Evolutionary conservation across 2,113 vertebrate genomes (phyloP).

Genomic region (Passer domesticus): DNA sequence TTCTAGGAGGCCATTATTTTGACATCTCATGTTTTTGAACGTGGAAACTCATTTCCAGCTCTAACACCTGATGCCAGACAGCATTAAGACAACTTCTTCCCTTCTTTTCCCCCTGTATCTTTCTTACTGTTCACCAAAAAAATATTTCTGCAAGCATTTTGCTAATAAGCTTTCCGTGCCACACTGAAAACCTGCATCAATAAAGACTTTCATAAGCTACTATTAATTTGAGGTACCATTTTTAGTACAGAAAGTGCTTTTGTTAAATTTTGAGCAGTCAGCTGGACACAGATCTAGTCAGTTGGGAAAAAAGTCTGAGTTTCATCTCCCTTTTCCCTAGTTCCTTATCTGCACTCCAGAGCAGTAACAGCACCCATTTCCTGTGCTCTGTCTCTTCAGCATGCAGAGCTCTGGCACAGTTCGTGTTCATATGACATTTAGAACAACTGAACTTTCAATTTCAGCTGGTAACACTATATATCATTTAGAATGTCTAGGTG

Average conservation of each 20-base stretch:
- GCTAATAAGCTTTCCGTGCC: not conserved
- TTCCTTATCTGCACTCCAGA: not conserved
- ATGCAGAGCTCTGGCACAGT: not conserved
- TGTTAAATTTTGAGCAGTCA: not conserved
- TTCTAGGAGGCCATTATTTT: not conserved
- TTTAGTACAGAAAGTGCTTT: not conserved
- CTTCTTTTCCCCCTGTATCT: accelerated
- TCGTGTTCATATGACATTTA: not conserved
- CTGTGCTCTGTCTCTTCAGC: not conserved
- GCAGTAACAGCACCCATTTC: not conserved
- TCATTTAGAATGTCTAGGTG: not conserved
- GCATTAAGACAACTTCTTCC: not conserved
- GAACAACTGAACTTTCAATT: slow-evolving; percentile 7
- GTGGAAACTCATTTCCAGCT: not conserved
- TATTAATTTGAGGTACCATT: not conserved
- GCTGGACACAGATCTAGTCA: not conserved
- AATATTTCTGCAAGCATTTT: not conserved
- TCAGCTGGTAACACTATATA: not conserved
- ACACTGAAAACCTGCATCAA: not conserved
- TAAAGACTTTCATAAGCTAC: not conserved
- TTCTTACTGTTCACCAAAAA: not conserved
- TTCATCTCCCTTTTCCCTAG: not conserved
- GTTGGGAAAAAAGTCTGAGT: not conserved
- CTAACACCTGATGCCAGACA: not conserved
- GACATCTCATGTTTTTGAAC: not conserved